Evolutionary conservation across 2,888 invertebrate species (phyloP).

Genomic region (Tortrix viridana): DNA sequence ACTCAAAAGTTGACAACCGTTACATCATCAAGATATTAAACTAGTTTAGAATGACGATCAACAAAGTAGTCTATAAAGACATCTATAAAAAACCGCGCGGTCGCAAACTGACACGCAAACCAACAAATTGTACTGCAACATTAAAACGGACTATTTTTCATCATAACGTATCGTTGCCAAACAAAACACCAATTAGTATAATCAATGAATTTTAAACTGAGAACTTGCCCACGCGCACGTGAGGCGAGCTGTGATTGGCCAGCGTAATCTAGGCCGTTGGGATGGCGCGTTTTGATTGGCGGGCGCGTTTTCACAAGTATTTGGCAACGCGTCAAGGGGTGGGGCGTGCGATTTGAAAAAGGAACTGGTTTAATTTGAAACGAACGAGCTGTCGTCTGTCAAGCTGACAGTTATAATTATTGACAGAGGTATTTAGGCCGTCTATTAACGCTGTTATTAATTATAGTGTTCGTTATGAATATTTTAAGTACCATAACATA

Average conservation of each 20-base stretch:
- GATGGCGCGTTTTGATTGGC: constrained; percentile 57
- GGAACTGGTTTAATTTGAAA: constrained; percentile 37
- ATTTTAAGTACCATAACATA: background rate
- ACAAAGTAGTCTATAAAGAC: background rate
- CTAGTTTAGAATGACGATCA: background rate
- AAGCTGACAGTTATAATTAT: constrained; percentile 31
- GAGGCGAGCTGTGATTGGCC: constrained; percentile 57
- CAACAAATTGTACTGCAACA: constrained; percentile 3
- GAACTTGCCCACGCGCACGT: constrained; percentile 71
- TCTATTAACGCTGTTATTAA: constrained; percentile 32
- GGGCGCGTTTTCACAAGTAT: constrained; percentile 55
- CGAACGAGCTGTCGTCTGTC: constrained; percentile 40
- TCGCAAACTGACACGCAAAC: constrained; percentile 15
- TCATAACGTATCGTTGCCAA: constrained; percentile 56
- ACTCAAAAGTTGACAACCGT: background rate
- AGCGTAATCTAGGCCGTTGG: constrained; percentile 52
- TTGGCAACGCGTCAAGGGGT: constrained; percentile 77
- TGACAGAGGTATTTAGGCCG: constrained; percentile 31
- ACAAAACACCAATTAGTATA: constrained; percentile 68
- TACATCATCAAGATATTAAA: background rate
- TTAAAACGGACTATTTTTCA: constrained; percentile 43
- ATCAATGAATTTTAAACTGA: constrained; percentile 74
- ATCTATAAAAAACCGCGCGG: background rate
- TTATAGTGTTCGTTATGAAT: background rate
- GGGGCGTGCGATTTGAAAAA: constrained; percentile 57